These are phyloP conservation scores for Lomographa bimaculata DNA, from an alignment of 2,888 invertebrate genomes.

Conservation along the genomic window DNA sequence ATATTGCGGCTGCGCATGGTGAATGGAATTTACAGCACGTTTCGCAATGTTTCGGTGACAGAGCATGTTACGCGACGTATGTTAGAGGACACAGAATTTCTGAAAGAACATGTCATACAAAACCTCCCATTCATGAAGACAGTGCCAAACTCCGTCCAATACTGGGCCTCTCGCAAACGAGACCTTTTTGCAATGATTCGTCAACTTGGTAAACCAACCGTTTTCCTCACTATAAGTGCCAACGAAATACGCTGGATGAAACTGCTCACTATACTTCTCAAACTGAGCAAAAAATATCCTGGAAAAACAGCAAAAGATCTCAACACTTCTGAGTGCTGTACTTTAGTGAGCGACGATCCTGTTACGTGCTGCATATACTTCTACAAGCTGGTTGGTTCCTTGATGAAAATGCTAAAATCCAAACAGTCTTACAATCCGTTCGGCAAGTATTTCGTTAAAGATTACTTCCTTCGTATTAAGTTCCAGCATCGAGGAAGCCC, in stretches of 20 bases:
- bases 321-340: slow-evolving; percentile 25
- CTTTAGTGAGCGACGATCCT: slow-evolving; percentile 42
- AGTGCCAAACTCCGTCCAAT: slow-evolving; percentile 55
- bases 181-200: slow-evolving; percentile 49
- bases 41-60: slow-evolving; percentile 37
- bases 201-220: slow-evolving; percentile 48
- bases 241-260: slow-evolving; percentile 55
- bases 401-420: slow-evolving; percentile 40
- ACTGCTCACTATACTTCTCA: slow-evolving; percentile 48
- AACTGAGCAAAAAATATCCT: slow-evolving; percentile 36
- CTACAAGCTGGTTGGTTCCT: slow-evolving; percentile 44
- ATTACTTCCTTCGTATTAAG: slow-evolving; percentile 53
- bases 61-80: slow-evolving; percentile 41
- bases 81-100: slow-evolving; percentile 43
- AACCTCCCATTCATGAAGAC: slow-evolving; percentile 50
- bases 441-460: slow-evolving; percentile 39
- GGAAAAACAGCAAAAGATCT: slow-evolving; percentile 27
- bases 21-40: slow-evolving; percentile 37
- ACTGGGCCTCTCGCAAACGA: slow-evolving; percentile 50
- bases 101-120: slow-evolving; percentile 39
- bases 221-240: slow-evolving; percentile 49
- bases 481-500: slow-evolving; percentile 59
- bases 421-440: slow-evolving; percentile 42
- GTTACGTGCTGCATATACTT: slow-evolving; percentile 45
- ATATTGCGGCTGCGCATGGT: slow-evolving; percentile 44